These are phyloP conservation scores for Hystrix brachyura DNA, from an alignment of 2,113 vertebrate species.

Conservation along the genomic window DNA sequence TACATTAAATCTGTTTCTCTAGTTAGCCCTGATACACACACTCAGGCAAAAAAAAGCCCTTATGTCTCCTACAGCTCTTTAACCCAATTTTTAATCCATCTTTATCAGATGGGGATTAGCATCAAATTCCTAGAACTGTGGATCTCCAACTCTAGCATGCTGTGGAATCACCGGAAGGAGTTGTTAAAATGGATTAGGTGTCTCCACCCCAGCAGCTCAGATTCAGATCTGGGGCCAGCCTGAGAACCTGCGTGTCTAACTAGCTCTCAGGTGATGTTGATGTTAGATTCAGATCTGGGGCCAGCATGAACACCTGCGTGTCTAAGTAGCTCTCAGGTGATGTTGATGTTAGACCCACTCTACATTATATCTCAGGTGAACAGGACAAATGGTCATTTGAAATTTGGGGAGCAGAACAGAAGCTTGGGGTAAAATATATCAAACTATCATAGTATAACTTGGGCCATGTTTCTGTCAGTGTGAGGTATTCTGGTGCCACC, in stretches of 20 bases:
- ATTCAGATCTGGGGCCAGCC: not conserved
- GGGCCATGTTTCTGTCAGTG: not conserved
- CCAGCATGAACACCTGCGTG: not conserved
- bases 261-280: not conserved
- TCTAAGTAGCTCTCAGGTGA: not conserved
- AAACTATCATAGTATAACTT: not conserved
- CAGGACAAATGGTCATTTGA: not conserved
- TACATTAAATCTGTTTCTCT: not conserved
- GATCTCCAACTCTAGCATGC: not conserved
- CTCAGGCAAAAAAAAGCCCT: not conserved
- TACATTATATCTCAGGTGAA: not conserved
- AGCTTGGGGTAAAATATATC: not conserved
- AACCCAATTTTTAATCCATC: not conserved
- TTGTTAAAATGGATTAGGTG: not conserved
- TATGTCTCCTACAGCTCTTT: not conserved
- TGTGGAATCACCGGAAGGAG: not conserved
- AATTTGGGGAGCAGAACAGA: not conserved
- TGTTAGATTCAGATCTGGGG: not conserved
- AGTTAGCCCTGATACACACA: not conserved
- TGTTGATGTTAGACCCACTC: not conserved
- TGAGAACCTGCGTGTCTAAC: not conserved
- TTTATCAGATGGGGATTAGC: not conserved
- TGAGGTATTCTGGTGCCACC: not conserved
- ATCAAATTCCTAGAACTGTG: not conserved
- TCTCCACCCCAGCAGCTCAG: not conserved